Percentiles rank a stretch among this genome's conserved stretches.
Conservation (phyloP, 2,888 invertebrate species). For the Cantharis rustica region DNA sequence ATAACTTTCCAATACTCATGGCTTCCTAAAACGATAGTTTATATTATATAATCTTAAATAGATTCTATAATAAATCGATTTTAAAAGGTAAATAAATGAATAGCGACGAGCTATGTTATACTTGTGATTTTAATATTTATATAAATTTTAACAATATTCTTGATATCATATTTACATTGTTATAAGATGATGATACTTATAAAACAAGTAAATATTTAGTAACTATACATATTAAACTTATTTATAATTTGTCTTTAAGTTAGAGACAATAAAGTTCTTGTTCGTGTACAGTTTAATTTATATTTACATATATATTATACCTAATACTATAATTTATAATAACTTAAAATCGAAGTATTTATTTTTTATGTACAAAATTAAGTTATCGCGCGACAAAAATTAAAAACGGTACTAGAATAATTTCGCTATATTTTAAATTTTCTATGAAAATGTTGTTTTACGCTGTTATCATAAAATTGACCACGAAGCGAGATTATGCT, state of each 20-base stretch:
- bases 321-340: not conserved
- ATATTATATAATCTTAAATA: not conserved
- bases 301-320: no score
- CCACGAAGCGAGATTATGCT: not conserved
- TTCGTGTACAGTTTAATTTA: not conserved
- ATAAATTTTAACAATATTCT: conserved; percentile 17
- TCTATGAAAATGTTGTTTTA: not conserved
- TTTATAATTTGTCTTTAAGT: not conserved
- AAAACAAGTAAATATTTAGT: not conserved
- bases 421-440: not conserved
- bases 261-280: not conserved
- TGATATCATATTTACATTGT: conserved; percentile 23
- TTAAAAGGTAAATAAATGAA: not conserved
- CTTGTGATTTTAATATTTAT: conserved; percentile 16
- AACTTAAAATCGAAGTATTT: not conserved
- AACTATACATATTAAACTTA: not conserved
- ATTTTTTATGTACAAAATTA: not conserved
- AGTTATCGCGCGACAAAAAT: not conserved
- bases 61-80: not conserved
- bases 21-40: not conserved
- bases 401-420: not conserved
- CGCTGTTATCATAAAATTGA: not conserved
- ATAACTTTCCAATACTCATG: not conserved
- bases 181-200: not conserved
- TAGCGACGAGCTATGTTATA: not conserved